A percentile compares a stretch with the other conserved stretches of the same genome.
These are phyloP conservation scores for Eledone cirrhosa DNA, from an alignment of 2,888 invertebrate species.

Conservation along the genomic window DNA sequence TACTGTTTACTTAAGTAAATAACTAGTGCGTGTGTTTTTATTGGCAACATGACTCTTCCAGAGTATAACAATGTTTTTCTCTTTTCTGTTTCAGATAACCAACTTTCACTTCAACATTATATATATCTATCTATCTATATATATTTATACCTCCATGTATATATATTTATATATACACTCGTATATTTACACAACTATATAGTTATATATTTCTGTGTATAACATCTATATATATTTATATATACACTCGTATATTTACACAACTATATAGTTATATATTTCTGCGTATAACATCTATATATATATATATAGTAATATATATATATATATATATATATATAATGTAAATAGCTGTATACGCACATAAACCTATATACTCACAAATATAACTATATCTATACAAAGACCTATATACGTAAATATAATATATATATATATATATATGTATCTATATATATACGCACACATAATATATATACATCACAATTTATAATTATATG, in stretches of 20 bases:
- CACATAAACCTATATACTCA: neutral
- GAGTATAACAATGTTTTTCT: no score
- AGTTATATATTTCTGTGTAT: neutral
- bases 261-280: neutral
- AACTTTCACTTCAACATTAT: neutral
- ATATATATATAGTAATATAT: neutral
- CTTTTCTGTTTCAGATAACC: neutral
- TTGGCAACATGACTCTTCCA: no score
- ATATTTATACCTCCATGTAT: neutral
- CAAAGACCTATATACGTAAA: neutral
- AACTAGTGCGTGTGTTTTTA: neutral
- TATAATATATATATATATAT: neutral
- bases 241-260: neutral
- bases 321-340: neutral
- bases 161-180: neutral
- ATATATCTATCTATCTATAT: slow-evolving; percentile 5
- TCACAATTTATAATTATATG: no score
- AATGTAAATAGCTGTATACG: neutral
- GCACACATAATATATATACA: no score
- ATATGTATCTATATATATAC: neutral
- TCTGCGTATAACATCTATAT: neutral
- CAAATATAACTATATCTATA: neutral
- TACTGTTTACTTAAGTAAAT: neutral
- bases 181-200: neutral
- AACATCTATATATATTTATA: neutral